Evolutionary conservation across 2,888 invertebrate species (phyloP), one percentile per base, ranked within the genome.

Genomic region (Helleia helle): DNA sequence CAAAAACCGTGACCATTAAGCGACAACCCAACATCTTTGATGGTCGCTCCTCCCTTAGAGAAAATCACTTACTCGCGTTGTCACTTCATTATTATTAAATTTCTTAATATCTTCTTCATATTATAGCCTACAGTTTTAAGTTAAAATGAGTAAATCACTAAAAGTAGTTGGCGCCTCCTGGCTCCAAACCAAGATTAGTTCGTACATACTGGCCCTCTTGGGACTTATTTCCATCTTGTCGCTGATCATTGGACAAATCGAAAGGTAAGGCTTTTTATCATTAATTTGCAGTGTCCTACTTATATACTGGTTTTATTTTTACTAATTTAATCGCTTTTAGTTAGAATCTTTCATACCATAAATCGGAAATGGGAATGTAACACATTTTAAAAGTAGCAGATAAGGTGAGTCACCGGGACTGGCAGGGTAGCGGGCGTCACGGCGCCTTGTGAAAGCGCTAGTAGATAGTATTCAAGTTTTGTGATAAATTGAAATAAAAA

Each of bases 101-200:
- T 79, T 58, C 76, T 86, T 13, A 80, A 83, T 52, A 81, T 85
- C 43, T 85, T 84, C 56, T 81, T 79, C 49, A 86, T 86, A 53
- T 83, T 75, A 80, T 85, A 86, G 71, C 64, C 56, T 56, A 49
- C 22, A 3, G 22, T 54, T 40, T 51, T 25, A 29, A 15, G 29
- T 30, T 46, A 69, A 60, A 63, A 83, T 81, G 83, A 74, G 63
- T 58, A 87, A 87, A 68, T 91, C 91, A 86, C 76, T 92, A 69
- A 92, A 92, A 86, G 92, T 92, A 48, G 91, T 92, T 45, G 92
- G 92, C 56, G 92, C 92, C 64, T 91, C 91, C 41, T 91, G 91
- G 91, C 86, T 90, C 56, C 91, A 91, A 70, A 92, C 91, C 48
- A 89, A 91, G 65, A 87, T 91, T 60, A 90, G 91, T 64, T 90